Base-by-base conservation (phyloP, 2,797 vertebrate species). In the Parauchenoglanis punctatus region DNA sequence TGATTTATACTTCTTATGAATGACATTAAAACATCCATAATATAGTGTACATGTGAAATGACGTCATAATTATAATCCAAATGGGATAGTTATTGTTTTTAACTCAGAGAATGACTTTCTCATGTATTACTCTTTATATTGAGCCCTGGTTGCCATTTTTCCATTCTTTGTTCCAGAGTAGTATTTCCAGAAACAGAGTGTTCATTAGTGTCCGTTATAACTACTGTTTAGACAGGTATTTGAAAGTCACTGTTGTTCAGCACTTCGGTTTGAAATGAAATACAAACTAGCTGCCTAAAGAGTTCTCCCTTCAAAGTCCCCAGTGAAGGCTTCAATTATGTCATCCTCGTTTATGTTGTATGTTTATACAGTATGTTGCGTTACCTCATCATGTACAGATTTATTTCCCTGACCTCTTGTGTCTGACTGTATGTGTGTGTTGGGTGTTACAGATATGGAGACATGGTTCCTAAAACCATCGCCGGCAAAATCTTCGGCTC, bases 401-500 rank as follows among this genome's bases (percentile, higher is more conserved):
- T 17, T 25, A 3, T n/a, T n/a, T 7, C 13, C 46, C 12, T 52
- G 72, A 75, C 72, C 72, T 49, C 44, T 3, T 25, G 31, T 61
- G 28, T 56, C 58, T 81, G 56, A 46, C 56, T 77, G 49, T 61
- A 20, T 86, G 52, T 65, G 15, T 86, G 67, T 68, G 20, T 82
- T 84, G 46, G 73, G 49, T 84, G 35, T 77, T 88, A 6, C 93
- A 98, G 97, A 84, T 98, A 98, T 6, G 97, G 97, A 5, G 97
- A 98, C 91, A 98, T 98, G 97, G 97, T 97, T 35, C 97, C 97
- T 0, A 97, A 95, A 94, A 97, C 97, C 89, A 97, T 98, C 1
- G 97, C 97, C 0, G 97, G 97, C 85, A 98, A 98, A 95, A 98
- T 98, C 93, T 97, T 98, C 6, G 97, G 97, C 23, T 98, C 97